These are phyloP conservation scores for Apotomis betuletana DNA, from an alignment of 2,888 invertebrate species.

Conservation along the genomic window DNA sequence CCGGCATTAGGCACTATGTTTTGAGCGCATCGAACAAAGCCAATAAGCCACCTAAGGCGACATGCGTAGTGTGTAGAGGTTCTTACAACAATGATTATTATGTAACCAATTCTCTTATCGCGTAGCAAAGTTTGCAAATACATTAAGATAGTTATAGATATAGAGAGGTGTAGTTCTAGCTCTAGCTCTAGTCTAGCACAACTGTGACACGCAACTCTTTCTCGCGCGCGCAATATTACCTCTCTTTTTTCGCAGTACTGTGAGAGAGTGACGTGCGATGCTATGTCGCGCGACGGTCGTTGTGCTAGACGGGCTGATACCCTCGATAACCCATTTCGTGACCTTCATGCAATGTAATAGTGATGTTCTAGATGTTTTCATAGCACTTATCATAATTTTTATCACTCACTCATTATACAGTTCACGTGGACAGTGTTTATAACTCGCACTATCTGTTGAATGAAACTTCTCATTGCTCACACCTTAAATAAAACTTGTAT, in stretches of 20 bases:
- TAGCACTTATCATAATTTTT: slow-evolving; percentile 9
- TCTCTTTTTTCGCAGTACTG: too few relatives aligned
- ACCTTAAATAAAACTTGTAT: background rate
- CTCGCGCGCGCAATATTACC: too few relatives aligned
- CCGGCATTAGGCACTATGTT: too few relatives aligned
- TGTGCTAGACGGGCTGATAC: background rate
- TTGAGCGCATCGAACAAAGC: background rate
- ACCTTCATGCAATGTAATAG: slow-evolving; percentile 3
- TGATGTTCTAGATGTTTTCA: slow-evolving; percentile 19
- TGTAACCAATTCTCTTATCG: slow-evolving; percentile 4
- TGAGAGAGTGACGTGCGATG: too few relatives aligned
- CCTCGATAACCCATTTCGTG: background rate
- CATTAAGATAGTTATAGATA: background rate
- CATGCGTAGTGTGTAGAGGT: background rate
- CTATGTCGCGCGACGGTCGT: too few relatives aligned
- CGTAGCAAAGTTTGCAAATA: slow-evolving; percentile 2
- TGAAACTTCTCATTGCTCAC: too few relatives aligned
- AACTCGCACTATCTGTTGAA: background rate
- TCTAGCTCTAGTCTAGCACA: too few relatives aligned
- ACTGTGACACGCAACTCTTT: too few relatives aligned
- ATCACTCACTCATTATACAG: slow-evolving; percentile 9
- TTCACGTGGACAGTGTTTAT: background rate
- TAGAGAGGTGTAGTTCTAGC: background rate
- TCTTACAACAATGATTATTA: background rate
- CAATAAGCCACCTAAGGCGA: background rate